Percentiles rank a stretch among this genome's conserved stretches.
These are phyloP conservation scores for Tetrapedia diversipes DNA, from an alignment of 2,888 invertebrate species.

Conservation along the genomic window DNA sequence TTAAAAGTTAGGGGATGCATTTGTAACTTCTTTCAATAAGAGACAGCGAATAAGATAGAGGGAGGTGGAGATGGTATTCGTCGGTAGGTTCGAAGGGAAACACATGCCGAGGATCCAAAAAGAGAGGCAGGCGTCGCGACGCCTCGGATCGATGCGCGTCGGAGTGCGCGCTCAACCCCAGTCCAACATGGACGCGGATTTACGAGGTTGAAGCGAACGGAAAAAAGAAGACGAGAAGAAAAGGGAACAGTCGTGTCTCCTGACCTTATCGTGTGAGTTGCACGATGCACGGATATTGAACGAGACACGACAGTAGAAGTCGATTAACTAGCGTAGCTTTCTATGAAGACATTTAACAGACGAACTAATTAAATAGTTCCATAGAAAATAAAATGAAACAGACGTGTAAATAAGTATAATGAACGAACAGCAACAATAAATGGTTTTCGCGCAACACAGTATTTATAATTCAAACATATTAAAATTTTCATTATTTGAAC, in stretches of 20 bases:
- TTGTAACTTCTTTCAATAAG: conserved; percentile 25
- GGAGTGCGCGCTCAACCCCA: conserved; percentile 77
- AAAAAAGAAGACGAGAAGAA: conserved; percentile 60
- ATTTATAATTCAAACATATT: too few relatives aligned
- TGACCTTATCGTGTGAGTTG: conserved; percentile 33
- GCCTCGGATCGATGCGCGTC: conserved; percentile 78
- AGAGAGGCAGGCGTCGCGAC: conserved; percentile 75
- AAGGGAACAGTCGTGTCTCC: conserved; percentile 50
- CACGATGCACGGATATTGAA: not conserved
- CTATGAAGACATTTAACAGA: not conserved
- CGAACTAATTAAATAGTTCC: too few relatives aligned
- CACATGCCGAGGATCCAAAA: conserved; percentile 73
- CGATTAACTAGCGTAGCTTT: not conserved
- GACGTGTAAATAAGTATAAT: not conserved
- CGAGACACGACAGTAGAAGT: conserved; percentile 1
- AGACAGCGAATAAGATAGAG: conserved; percentile 31
- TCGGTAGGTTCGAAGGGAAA: conserved; percentile 66
- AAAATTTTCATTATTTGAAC: too few relatives aligned
- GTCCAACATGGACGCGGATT: conserved; percentile 76
- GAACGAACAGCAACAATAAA: too few relatives aligned
- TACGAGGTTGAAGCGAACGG: conserved; percentile 67
- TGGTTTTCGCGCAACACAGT: too few relatives aligned
- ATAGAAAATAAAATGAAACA: not conserved
- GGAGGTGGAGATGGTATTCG: conserved; percentile 42
- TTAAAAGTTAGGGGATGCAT: conserved; percentile 11